Conservation (phyloP, 2,113 vertebrate genomes). For the Spea bombifrons region DNA sequence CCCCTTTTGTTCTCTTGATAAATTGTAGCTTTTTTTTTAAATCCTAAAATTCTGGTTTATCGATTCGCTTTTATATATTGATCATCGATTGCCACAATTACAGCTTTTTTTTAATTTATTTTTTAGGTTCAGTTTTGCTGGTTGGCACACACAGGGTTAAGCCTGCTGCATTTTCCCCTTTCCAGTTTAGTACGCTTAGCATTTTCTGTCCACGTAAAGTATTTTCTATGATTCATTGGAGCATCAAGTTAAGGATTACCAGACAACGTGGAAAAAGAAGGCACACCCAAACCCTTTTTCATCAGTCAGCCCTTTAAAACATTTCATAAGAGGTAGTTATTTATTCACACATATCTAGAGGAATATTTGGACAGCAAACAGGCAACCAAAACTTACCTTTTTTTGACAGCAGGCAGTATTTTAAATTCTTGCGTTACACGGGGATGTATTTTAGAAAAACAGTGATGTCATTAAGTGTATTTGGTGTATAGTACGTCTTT, state of each 20-base stretch:
- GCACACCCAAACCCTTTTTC: constrained; percentile 21
- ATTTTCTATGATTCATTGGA: constrained; percentile 20
- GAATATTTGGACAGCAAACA: constrained; percentile 7
- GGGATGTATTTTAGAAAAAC: neutral
- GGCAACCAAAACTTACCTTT: constrained; percentile 1
- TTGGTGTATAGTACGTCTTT: too few species aligned
- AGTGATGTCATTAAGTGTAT: neutral
- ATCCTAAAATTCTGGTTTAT: too few species aligned
- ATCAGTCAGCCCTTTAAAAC: neutral
- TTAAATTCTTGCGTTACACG: neutral
- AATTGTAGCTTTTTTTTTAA: too few species aligned
- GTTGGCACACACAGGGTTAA: neutral
- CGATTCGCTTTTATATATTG: too few species aligned
- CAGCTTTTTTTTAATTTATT: too few species aligned
- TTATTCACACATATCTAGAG: constrained; percentile 2
- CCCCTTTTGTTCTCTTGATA: too few species aligned
- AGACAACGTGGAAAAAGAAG: constrained; percentile 13
- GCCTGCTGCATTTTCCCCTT: neutral
- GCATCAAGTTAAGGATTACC: neutral
- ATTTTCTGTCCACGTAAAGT: constrained; percentile 2
- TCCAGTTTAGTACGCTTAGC: neutral
- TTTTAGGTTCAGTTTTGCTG: too few species aligned
- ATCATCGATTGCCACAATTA: too few species aligned
- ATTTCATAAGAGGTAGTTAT: constrained; percentile 15
- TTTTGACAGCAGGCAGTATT: neutral